Conservation (phyloP, 2,888 invertebrate species). For the Cyaniris semiargus region DNA sequence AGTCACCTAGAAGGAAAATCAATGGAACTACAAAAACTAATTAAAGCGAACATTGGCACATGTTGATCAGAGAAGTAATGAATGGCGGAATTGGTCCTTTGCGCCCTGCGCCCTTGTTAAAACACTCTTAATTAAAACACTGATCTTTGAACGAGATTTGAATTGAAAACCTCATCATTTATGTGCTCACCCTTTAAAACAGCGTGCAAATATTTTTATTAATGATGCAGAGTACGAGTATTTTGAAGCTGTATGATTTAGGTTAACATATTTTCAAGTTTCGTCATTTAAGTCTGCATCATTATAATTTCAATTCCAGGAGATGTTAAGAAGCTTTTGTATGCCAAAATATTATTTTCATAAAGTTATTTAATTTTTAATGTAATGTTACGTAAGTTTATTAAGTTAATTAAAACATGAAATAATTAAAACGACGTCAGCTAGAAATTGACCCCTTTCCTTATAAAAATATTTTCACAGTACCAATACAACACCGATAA, state of each 20-base stretch:
- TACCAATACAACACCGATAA: too few species aligned
- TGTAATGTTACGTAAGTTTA: background rate
- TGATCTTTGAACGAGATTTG: constrained; percentile 53
- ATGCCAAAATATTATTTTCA: background rate
- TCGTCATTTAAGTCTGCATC: constrained; percentile 9
- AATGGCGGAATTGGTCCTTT: constrained; percentile 54
- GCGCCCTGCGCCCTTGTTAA: constrained; percentile 50
- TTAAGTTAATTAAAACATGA: background rate
- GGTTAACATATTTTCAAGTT: constrained; percentile 30
- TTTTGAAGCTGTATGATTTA: constrained; percentile 23
- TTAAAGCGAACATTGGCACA: constrained; percentile 70
- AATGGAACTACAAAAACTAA: constrained; percentile 67
- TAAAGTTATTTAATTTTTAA: background rate
- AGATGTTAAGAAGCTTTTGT: background rate
- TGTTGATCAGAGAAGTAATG: constrained; percentile 63
- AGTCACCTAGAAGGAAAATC: constrained; percentile 44
- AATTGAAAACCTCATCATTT: constrained; percentile 51
- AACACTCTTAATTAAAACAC: constrained; percentile 65
- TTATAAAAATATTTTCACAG: too few species aligned
- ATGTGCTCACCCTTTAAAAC: constrained; percentile 15
- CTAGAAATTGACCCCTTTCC: too few species aligned
- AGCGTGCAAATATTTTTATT: constrained; percentile 19
- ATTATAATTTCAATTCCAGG: constrained; percentile 6
- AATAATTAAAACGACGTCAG: too few species aligned
- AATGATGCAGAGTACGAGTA: constrained; percentile 22